phyloP scores from a whole-genome alignment of 2,797 vertebrate genomes.

The Neopelma chrysocephalum region DNA sequence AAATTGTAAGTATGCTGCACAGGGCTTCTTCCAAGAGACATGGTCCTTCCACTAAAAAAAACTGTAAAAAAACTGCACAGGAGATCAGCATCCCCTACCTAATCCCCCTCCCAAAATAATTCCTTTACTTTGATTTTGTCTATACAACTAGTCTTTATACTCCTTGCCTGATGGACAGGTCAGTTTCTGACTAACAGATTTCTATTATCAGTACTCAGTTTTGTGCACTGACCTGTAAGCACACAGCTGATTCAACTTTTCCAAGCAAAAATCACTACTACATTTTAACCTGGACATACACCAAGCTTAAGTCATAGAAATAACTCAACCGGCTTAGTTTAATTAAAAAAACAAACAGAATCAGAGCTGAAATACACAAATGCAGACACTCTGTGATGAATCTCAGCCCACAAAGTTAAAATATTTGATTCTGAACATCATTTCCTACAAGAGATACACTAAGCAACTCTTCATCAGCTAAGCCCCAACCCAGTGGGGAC shows the following conservation, averaged over 20 bases:
- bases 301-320: not conserved
- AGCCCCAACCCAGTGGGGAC: not conserved
- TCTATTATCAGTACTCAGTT: not conserved
- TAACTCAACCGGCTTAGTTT: not conserved
- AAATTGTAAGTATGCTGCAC: fast-evolving
- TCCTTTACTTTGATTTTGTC: not conserved
- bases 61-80: not conserved
- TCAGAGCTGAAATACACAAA: not conserved
- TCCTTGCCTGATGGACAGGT: not conserved
- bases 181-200: not conserved
- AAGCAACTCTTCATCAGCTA: not conserved
- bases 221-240: not conserved
- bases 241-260: not conserved
- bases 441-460: not conserved
- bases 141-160: not conserved
- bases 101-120: not conserved
- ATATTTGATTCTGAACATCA: not conserved
- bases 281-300: not conserved
- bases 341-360: not conserved
- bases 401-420: not conserved
- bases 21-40: not conserved
- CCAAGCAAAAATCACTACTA: not conserved
- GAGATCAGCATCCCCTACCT: not conserved
- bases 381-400: not conserved
- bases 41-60: not conserved